Conservation (phyloP, 2,888 invertebrate genomes). For the Xylocampa areola region DNA sequence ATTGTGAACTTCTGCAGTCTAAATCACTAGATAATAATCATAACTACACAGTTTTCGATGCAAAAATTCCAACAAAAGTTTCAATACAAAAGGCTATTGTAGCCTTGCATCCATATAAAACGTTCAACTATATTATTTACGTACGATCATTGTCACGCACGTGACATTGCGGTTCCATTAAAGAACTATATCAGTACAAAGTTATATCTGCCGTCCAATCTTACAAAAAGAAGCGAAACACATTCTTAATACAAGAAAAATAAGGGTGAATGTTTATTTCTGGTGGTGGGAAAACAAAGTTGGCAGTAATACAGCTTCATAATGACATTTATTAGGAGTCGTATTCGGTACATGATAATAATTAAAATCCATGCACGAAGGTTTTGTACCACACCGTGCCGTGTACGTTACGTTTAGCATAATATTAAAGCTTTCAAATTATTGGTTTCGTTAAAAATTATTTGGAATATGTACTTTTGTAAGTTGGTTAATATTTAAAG, state of each 20-base stretch:
- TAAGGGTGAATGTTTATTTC: conserved; percentile 47
- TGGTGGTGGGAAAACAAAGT: conserved; percentile 27
- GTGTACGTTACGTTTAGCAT: conserved; percentile 83
- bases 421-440: conserved; percentile 82
- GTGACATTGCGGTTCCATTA: conserved; percentile 84
- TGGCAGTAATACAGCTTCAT: conserved; percentile 80
- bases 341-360: conserved; percentile 89
- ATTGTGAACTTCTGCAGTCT: conserved; percentile 61
- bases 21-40: conserved; percentile 61
- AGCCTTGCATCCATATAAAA: conserved; percentile 79
- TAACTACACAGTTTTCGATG: conserved; percentile 59
- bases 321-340: conserved; percentile 89
- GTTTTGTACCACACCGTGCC: conserved; percentile 85
- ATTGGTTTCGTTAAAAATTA: conserved; percentile 73
- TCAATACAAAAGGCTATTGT: conserved; percentile 65
- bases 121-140: conserved; percentile 81
- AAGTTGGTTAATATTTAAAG: conserved; percentile 55
- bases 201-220: conserved; percentile 36
- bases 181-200: conserved; percentile 81
- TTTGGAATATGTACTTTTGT: conserved; percentile 63
- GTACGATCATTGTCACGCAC: conserved; percentile 88
- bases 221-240: conserved; percentile 36
- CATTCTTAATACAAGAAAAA: conserved; percentile 29
- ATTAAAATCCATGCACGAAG: conserved; percentile 89
- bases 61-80: conserved; percentile 73